Percentiles rank a stretch among this genome's conserved stretches.
Conservation (phyloP, 2,113 vertebrate species). For the Perccottus glenii region DNA sequence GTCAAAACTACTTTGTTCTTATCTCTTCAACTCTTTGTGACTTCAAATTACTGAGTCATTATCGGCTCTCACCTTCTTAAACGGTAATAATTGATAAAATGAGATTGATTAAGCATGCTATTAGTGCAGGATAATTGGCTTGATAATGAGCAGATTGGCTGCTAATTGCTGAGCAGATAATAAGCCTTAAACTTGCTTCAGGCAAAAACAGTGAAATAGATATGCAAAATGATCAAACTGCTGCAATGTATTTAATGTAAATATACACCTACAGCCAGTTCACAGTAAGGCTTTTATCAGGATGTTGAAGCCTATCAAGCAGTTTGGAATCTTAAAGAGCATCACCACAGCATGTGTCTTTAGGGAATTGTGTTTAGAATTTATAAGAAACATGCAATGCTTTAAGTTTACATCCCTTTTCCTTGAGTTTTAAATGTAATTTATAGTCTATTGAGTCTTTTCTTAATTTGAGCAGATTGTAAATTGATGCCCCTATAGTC, state of each 20-base stretch:
- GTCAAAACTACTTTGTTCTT: slow-evolving; percentile 64
- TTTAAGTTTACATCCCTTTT: too few species aligned
- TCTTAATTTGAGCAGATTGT: background rate
- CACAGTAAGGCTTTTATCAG: too few species aligned
- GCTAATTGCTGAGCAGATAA: slow-evolving; percentile 72
- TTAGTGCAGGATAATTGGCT: slow-evolving; percentile 71
- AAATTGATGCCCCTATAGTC: slow-evolving; percentile 16
- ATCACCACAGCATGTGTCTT: too few species aligned
- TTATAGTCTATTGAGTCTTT: too few species aligned
- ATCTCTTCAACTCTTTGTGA: slow-evolving; percentile 59
- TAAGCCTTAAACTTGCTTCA: slow-evolving; percentile 47
- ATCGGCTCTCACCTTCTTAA: slow-evolving; percentile 63
- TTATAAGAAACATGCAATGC: too few species aligned
- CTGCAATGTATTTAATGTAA: slow-evolving; percentile 4
- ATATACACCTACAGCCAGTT: slow-evolving; percentile 14
- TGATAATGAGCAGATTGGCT: slow-evolving; percentile 74
- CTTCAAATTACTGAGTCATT: slow-evolving; percentile 61
- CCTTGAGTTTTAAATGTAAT: too few species aligned
- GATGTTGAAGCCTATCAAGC: too few species aligned
- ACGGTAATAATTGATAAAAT: slow-evolving; percentile 74
- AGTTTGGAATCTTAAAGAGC: background rate
- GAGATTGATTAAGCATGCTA: slow-evolving; percentile 76
- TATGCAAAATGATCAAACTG: slow-evolving; percentile 23
- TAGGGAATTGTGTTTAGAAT: too few species aligned
- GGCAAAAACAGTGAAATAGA: slow-evolving; percentile 51